Base-by-base conservation (phyloP, 2,888 invertebrate genomes). In the Cactoblastis cactorum region DNA sequence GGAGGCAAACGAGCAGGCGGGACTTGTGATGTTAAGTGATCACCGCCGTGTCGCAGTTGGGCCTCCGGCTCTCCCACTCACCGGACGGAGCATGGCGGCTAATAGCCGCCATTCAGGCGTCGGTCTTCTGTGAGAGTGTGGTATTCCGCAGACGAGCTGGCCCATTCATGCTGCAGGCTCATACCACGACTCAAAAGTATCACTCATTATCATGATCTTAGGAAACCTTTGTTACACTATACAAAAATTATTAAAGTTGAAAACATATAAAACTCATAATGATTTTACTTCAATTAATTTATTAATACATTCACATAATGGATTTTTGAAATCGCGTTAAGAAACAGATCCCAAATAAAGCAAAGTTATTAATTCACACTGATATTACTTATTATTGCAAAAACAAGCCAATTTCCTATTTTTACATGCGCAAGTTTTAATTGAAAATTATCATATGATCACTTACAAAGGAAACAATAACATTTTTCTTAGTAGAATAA, bases 301-400 rank as follows among this genome's bases (percentile, higher is more conserved):
- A 63, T 62, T 63, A 63, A 61, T 62, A 61, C 60, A 64, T 61
- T 61, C 52, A 57, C 55, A 47, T 59, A 61, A 64, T 61, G 58
- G 59, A 62, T 59, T 55, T 59, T 58, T 60, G 61, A 55, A 57
- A 54, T 60, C 53, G 53, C 48, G 56, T 55, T 52, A 52, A 51
- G 54, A 62, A 50, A 55, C 48, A 48, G 52, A 53, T 50, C 47
- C 14, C 48, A 50, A 50, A 46, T 53, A 33, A 39, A 22, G 28
- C 33, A 37, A 14, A 22, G 34, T 22, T 24, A 34, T 34, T 34
- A 8, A 18, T 49, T 24, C 14, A 33, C 22, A 34, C 43, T 55
- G 39, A 53, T 51, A 47, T 45, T 28, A 28, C 9, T 28, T 28
- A 37, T 48, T 15, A 32, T 43, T 28, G 15, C 24, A 43, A 15